These are phyloP conservation scores for Macroramphosus scolopax DNA, from an alignment of 2,797 vertebrate genomes.

Conservation along the genomic window DNA sequence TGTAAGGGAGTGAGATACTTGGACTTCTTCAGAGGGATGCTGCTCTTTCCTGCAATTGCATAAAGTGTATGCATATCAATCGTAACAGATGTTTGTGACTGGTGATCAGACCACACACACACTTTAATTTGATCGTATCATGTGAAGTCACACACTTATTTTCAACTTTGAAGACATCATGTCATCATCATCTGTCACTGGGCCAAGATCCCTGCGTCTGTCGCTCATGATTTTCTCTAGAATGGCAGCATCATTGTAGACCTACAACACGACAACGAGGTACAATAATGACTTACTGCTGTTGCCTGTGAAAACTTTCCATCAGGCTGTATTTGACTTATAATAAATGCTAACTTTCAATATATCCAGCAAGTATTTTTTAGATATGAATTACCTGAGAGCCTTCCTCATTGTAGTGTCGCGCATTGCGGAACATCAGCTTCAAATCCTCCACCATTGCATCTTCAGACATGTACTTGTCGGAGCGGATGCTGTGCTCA, in stretches of 20 bases:
- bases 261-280: conserved; percentile 70
- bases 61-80: background rate
- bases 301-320: too few species aligned
- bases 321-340: too few species aligned
- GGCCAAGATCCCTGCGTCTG: conserved; percentile 91
- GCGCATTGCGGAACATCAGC: conserved; percentile 96
- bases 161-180: conserved; percentile 93
- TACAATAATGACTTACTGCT: too few species aligned
- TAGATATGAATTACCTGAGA: conserved; percentile 82
- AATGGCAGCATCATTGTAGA: conserved; percentile 95
- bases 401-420: conserved; percentile 97
- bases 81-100: too few species aligned
- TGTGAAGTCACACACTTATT: conserved; percentile 83
- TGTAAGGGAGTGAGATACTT: conserved; percentile 97
- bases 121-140: too few species aligned
- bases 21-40: conserved; percentile 92
- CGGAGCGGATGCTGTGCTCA: conserved; percentile 94
- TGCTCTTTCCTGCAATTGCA: conserved; percentile 87
- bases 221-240: conserved; percentile 96
- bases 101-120: too few species aligned
- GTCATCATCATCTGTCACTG: conserved; percentile 91
- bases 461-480: conserved; percentile 91
- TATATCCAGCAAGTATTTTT: too few species aligned
- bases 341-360: too few species aligned
- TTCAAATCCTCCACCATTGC: conserved; percentile 94